Conservation (phyloP, 2,888 invertebrate genomes). For the Plagiodera versicolora region DNA sequence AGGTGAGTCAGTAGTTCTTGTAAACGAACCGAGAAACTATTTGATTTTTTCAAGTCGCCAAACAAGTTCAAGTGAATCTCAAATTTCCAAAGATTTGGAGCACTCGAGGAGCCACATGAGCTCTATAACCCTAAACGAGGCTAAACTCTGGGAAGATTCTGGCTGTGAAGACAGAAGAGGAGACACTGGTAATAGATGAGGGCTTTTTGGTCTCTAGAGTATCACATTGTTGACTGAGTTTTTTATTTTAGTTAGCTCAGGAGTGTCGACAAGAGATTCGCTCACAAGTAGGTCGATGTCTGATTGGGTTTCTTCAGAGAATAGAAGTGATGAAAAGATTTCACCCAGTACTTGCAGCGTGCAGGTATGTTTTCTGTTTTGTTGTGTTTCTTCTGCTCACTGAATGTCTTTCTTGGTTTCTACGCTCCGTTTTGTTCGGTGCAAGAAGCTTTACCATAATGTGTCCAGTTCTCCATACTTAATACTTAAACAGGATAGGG, state of each 20-base stretch:
- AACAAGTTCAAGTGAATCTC: conserved; percentile 49
- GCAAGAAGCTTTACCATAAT: too few relatives aligned
- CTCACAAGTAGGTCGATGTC: conserved; percentile 46
- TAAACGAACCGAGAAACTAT: too few relatives aligned
- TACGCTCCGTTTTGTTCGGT: too few relatives aligned
- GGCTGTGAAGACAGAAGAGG: conserved; percentile 41
- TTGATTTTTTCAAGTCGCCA: conserved; percentile 40
- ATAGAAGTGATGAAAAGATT: conserved; percentile 46
- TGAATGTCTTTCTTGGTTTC: conserved; percentile 34
- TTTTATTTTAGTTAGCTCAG: conserved; percentile 37
- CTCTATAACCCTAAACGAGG: conserved; percentile 58
- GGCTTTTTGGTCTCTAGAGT: too few relatives aligned
- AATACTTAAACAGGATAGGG: too few relatives aligned
- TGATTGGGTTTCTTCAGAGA: conserved; percentile 43
- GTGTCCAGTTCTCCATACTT: too few relatives aligned
- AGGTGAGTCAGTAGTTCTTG: neutral
- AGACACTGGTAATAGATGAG: conserved; percentile 20
- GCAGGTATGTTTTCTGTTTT: conserved; percentile 36
- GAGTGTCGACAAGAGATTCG: conserved; percentile 48
- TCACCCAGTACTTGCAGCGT: conserved; percentile 49
- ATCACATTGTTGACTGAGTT: neutral
- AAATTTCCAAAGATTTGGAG: conserved; percentile 45
- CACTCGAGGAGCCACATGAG: conserved; percentile 51
- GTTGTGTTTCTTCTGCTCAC: neutral
- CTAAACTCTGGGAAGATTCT: conserved; percentile 58